Base-by-base conservation (phyloP, 2,113 vertebrate species). In the Pseudonaja textilis region DNA sequence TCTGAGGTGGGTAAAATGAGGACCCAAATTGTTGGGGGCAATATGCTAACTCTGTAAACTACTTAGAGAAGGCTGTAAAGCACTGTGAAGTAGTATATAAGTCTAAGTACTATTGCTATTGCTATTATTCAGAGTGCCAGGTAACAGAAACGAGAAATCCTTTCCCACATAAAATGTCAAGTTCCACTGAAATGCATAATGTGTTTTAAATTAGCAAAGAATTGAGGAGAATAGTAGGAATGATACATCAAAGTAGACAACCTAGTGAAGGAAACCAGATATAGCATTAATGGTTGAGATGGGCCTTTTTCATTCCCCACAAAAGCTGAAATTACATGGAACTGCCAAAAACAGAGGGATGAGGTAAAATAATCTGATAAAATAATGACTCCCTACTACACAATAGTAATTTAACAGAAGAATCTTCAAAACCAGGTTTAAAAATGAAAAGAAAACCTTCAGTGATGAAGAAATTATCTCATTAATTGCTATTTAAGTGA, bases 281-380 rank as follows among this genome's bases (percentile, higher is more conserved):
- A 26, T 4, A 23, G 3, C 23, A 1, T 3, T 81, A 55, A 90
- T 50, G 55, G 9, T 1, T 2, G 89, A 5, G 3, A 8, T 0
- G 74, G 34, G 34, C 2, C n/a, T 57, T 93, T 90, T 93, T 16
- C 39, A 94, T 34, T 93, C 86, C 25, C 3, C 74, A 39, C 10
- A 59, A 95, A 89, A 93, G 85, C 92, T 94, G 61, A 89, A 91
- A 93, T 86, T 6, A 93, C 89, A 42, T 61, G 42, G 94, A 92
- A 86, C 52, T 1, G 93, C 2, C 57, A 69, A 94, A 90, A n/a
- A 4, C 61, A 50, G n/a, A 11, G 23, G 85, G 91, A 26, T 29
- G 85, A 5, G 7, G 45, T 89, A 92, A 93, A 89, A 3, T 87
- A 34, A 12, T 86, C 85, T 22, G 23, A 90, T 29, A 0, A 85